Percentiles rank a stretch among this genome's conserved stretches.
Conservation (phyloP, 2,888 invertebrate species). For the Amiota communis region DNA sequence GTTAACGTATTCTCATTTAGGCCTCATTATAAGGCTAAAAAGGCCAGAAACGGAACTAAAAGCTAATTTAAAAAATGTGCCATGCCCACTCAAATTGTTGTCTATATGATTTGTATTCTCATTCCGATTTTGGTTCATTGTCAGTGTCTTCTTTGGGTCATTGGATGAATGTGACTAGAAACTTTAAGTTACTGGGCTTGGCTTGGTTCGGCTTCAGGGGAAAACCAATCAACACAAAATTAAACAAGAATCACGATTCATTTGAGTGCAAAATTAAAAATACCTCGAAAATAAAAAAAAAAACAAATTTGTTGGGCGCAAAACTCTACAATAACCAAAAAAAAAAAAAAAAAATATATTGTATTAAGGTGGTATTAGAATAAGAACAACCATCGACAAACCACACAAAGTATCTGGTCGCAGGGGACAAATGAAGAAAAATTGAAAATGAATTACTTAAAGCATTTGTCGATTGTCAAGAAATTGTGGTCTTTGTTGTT, state of each 20-base stretch:
- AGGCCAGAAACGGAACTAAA: background rate
- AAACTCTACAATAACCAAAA: conserved; percentile 15
- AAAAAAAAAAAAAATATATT: conserved; percentile 8
- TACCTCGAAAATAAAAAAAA: conserved; percentile 42
- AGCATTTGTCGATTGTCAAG: conserved; percentile 48
- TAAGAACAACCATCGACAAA: background rate
- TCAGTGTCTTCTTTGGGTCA: too few relatives aligned
- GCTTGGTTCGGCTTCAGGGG: background rate
- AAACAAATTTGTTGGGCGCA: conserved; percentile 39
- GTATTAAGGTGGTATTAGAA: background rate
- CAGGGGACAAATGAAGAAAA: conserved; percentile 8
- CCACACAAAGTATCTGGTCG: background rate
- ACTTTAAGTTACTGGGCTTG: too few relatives aligned
- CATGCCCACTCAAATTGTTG: conserved; percentile 21
- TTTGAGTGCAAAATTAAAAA: conserved; percentile 59
- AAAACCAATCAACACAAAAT: conserved; percentile 60
- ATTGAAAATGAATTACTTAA: conserved; percentile 59
- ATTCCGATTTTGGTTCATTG: too few relatives aligned
- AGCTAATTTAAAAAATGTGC: conserved; percentile 27
- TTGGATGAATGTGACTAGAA: too few relatives aligned
- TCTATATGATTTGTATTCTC: background rate
- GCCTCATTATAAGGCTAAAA: conserved; percentile 23
- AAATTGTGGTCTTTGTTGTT: conserved; percentile 7
- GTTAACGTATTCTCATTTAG: conserved; percentile 23
- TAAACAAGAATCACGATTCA: conserved; percentile 54